A percentile compares a stretch with the other conserved stretches of the same genome.
phyloP scores from a whole-genome alignment of 92 coral and sea anemone species.

The Desmophyllum pertusum region DNA sequence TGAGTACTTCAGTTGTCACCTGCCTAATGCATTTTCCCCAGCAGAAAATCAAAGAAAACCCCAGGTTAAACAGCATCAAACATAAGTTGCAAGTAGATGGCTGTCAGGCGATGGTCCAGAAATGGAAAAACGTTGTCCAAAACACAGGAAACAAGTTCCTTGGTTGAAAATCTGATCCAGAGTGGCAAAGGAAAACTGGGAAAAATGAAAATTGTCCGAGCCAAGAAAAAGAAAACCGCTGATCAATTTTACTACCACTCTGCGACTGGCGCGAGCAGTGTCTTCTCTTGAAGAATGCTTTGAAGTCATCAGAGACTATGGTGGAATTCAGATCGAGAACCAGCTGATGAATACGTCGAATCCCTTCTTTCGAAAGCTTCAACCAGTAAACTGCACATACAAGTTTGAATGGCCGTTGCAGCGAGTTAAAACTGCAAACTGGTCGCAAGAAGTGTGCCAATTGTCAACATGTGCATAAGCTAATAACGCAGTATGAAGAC shows the following conservation, averaged over 20 bases:
- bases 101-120: not conserved
- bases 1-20: not conserved
- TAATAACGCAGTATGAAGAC: slow-evolving; percentile 55
- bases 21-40: slow-evolving; percentile 18
- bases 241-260: slow-evolving; percentile 47
- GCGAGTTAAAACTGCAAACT: not conserved
- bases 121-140: not conserved
- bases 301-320: slow-evolving; percentile 59
- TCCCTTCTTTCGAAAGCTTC: slow-evolving; percentile 48
- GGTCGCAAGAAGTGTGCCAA: slow-evolving; percentile 24
- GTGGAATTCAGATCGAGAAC: slow-evolving; percentile 43
- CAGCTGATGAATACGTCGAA: slow-evolving; percentile 51
- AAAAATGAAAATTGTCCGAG: slow-evolving; percentile 60
- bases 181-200: slow-evolving; percentile 33
- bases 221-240: slow-evolving; percentile 51
- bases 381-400: slow-evolving; percentile 22
- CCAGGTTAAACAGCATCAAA: not conserved
- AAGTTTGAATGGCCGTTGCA: slow-evolving; percentile 45
- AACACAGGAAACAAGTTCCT: slow-evolving; percentile 39
- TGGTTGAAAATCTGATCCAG: slow-evolving; percentile 26
- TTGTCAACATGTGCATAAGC: slow-evolving; percentile 52
- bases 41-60: not conserved
- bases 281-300: slow-evolving; percentile 26
- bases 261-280: slow-evolving; percentile 31
- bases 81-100: not conserved